Evolutionary conservation across 2,888 invertebrate genomes (phyloP), one percentile per base, ranked within the genome.

Genomic region (Dryobotodes eremita): DNA sequence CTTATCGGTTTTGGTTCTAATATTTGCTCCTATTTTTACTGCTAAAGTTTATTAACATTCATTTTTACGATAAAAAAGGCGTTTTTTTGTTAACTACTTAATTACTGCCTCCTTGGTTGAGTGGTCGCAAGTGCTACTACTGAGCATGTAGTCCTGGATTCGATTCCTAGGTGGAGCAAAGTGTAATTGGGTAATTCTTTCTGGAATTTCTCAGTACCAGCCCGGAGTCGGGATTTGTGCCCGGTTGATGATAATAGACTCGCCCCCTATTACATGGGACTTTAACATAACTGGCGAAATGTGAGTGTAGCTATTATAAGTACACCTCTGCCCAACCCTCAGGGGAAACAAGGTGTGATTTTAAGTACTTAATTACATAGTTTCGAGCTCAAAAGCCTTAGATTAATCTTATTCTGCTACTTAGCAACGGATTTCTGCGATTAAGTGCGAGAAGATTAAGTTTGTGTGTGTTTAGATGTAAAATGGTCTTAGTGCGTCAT

Each of bases 321-420:
- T 31, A 20, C 10, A 62, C 5, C 5, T 31, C 10, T 10, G 36
- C 20, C 11, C 11, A 36, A 5, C 8, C 23, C 17, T 20, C 20
- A 5, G 5, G 11, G 8, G 5, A 23, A 62, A 36, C 36, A 36
- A 62, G 6, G 23, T 36, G 62, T 36, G 23, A 36, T 62, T 4
- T 62, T 36, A 62, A 23, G 11, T 57, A 48, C 36, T 75, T 65
- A 61, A 61, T 85, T 26, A 55, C 13, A 65, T 55, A 0, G 62
- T 7, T 20, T 42, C 4, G 57, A 46, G 82, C 64, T 82, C 77
- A 82, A 11, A 77, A 74, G 86, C 77, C 77, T 84, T 71, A 53
- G 70, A 57, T 26, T 76, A 82, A 76, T 53, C 46, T 65, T 66
- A 80, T 80, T 55, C 11, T 46, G 10, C 26, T 42, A n/a, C 68